Base-by-base conservation (phyloP, 2,113 vertebrate species). In the Maccullochella peelii region DNA sequence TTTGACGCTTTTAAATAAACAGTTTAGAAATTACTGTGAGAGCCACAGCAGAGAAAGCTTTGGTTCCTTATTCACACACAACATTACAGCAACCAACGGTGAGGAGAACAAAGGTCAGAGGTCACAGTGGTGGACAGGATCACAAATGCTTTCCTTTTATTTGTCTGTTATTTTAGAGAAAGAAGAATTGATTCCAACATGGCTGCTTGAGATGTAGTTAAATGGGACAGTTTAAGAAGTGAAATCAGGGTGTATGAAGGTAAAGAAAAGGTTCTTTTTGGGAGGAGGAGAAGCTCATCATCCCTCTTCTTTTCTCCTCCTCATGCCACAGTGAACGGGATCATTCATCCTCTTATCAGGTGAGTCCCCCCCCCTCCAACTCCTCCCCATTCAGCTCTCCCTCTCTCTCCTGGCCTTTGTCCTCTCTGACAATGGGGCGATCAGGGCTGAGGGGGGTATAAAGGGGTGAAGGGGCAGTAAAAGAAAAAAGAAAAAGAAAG, bases 271-370 rank as follows among this genome's bases (percentile, higher is more conserved):
- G 16, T 36, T 20, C 0, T 44, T 70, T 81, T 40, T 58, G 0
- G 10, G 23, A 76, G 44, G 66, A 74, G 55, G 16, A 50, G 78
- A 27, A 54, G 27, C 54, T 80, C 50, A 23, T 86, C 72, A 47
- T 80, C 65, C 30, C 27, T 79, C 55, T n/a, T 75, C 66, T 69
- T 71, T 76, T 77, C 71, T 80, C 62, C 75, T 59, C 68, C 80
- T 79, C 79, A 42, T 69, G 62, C 87, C 81, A 63, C 44, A 70
- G 82, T 91, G 83, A 93, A 92, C 83, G 11, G 75, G 77, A 89
- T 89, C 93, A 91, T 92, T 94, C 92, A 93, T 87, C 74, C 80
- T 92, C 91, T 94, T 93, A 92, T 94, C 93, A 94, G 94, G 92
- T 92, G 89, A 90, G 90, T 79, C 42, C 49, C 9, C 0, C 54